Conservation (phyloP, 2,888 invertebrate species). For the Drosophila setosimentum region DNA sequence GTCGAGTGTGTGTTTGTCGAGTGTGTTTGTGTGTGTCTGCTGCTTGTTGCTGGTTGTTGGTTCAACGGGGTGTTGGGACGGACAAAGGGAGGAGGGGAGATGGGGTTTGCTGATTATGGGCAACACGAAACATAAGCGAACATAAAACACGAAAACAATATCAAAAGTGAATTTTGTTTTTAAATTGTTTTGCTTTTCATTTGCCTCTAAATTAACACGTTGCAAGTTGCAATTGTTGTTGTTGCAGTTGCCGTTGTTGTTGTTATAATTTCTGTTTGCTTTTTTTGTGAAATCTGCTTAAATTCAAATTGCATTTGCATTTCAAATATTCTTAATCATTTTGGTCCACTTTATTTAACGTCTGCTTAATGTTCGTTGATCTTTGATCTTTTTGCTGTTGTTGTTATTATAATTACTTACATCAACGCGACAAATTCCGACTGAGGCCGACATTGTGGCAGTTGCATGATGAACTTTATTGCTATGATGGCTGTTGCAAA, state of each 20-base stretch:
- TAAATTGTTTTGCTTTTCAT: conserved; percentile 13
- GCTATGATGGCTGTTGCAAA: conserved; percentile 15
- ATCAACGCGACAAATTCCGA: conserved; percentile 83
- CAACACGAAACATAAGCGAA: conserved; percentile 61
- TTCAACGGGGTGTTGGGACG: neutral
- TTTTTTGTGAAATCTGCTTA: neutral
- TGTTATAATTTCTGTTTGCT: neutral
- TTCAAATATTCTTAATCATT: neutral
- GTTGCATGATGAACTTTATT: conserved; percentile 40
- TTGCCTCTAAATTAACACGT: conserved; percentile 17
- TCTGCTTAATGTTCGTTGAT: conserved; percentile 2
- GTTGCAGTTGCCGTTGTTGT: neutral
- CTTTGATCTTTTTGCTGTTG: conserved; percentile 3
- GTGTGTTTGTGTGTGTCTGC: conserved; percentile 7
- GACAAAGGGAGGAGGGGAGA: neutral
- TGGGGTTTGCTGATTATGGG: conserved; percentile 32
- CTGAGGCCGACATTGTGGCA: conserved; percentile 62
- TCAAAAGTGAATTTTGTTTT: conserved; percentile 34
- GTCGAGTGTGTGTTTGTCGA: neutral
- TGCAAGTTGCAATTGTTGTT: conserved; percentile 12
- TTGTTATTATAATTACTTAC: conserved; percentile 70
- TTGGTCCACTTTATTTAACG: neutral
- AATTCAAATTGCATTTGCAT: neutral
- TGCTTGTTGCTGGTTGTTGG: conserved; percentile 4
- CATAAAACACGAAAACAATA: conserved; percentile 58